Evolutionary conservation across 2,113 vertebrate genomes (phyloP), one percentile per base, ranked within the genome.

Genomic region (Rhynchomys soricoides): DNA sequence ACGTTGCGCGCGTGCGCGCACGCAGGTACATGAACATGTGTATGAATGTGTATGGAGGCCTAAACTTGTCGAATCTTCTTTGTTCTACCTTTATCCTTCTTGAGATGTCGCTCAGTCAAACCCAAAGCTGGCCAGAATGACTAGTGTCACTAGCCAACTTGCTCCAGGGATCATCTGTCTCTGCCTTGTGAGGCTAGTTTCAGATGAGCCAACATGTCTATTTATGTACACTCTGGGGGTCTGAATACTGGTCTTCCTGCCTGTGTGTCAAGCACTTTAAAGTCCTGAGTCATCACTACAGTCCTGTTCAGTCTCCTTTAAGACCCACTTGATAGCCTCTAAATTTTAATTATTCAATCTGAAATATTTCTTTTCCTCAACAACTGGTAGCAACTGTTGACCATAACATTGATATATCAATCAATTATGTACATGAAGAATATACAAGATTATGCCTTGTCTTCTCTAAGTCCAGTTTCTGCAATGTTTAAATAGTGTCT

Each of bases 311-410:
- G 29, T 66, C 68, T 45, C 43, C n/a, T 59, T 48, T 43, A 66
- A 77, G 74, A 34, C 3, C 50, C 3, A 70, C n/a, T 91, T 52
- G 68, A 59, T 52, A 50, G 37, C 48, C 55, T 78, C 2, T 24
- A 6, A 91, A 29, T 7, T 81, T 52, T n/a, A 34, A 43, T 79
- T 21, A 43, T 87, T 73, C 45, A 29, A 4, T 17, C 62, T 50
- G 52, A 95, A 79, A 74, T 29, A 16, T 74, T 86, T 55, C 19
- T 85, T 74, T 86, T 64, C 40, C 50, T 86, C 79, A 71, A 95
- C 59, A 37, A 79, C 22, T 24, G 75, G 34, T 45, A 57, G n/a
- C 50, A 87, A 78, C 62, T 59, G 57, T 7, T 71, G 34, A 2
- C 26, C 68, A 68, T 68, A 79, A 87, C 93, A 75, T 1, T 59